phyloP scores from a whole-genome alignment of 2,888 invertebrate species.

The Mimas tiliae region DNA sequence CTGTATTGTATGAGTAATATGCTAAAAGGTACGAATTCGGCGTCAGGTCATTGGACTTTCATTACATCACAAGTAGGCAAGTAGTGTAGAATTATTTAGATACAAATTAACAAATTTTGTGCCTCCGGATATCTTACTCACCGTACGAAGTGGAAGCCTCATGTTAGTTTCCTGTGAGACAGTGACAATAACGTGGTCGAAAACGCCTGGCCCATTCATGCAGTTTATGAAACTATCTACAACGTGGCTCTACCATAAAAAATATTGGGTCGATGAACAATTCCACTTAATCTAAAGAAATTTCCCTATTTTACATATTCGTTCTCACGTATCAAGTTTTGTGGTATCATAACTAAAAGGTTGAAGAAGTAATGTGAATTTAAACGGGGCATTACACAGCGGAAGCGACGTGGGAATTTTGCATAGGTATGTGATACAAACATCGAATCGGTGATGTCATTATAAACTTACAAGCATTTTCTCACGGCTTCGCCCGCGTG shows the following conservation, averaged over 20 bases:
- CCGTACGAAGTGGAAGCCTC: too few species aligned
- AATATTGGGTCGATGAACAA: too few species aligned
- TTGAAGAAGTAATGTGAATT: constrained; percentile 15
- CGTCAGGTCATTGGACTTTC: neutral
- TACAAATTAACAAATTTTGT: too few species aligned
- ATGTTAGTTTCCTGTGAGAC: too few species aligned
- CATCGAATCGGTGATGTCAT: constrained; percentile 3
- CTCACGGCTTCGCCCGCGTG: too few species aligned
- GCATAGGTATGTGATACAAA: constrained; percentile 6
- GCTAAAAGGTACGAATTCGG: neutral
- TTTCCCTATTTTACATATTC: too few species aligned
- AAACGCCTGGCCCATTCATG: too few species aligned
- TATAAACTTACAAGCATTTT: neutral
- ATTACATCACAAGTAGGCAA: neutral
- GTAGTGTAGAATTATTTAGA: neutral
- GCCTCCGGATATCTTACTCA: too few species aligned
- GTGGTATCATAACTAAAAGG: constrained; percentile 20
- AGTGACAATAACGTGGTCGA: too few species aligned
- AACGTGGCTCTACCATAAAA: too few species aligned
- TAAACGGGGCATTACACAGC: constrained; percentile 7
- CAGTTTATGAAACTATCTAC: too few species aligned
- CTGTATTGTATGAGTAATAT: neutral
- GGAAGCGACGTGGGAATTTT: constrained; percentile 19
- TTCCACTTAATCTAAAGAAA: too few species aligned
- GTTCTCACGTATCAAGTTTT: constrained; percentile 13